phyloP scores from a whole-genome alignment of 2,113 vertebrate species.

The Muscicapa adusta region DNA sequence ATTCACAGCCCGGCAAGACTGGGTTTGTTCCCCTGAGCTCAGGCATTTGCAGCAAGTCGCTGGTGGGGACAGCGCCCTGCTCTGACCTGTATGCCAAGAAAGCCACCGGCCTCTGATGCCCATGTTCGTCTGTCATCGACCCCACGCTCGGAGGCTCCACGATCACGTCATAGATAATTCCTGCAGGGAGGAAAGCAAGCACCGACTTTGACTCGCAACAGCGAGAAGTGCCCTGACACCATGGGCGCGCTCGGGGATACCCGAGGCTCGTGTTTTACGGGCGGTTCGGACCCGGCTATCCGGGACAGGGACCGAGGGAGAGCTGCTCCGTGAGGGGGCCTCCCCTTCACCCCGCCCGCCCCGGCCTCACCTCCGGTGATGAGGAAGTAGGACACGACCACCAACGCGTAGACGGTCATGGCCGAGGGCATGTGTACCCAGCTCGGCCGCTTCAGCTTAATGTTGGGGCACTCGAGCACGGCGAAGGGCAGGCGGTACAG shows the following conservation, averaged over 20 bases:
- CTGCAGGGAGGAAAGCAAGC: slow-evolving; percentile 52
- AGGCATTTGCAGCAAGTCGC: neutral
- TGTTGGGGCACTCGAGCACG: slow-evolving; percentile 92
- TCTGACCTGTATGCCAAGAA: slow-evolving; percentile 94
- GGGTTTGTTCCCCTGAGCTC: fast-evolving
- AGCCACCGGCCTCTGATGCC: slow-evolving; percentile 95
- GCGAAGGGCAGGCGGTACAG: slow-evolving; percentile 86
- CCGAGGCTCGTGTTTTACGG: fast-evolving
- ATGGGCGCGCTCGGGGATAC: neutral
- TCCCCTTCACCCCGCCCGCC: neutral
- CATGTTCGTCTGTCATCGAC: slow-evolving; percentile 97
- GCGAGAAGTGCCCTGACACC: fast-evolving
- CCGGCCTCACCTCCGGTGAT: slow-evolving; percentile 89
- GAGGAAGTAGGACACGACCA: slow-evolving; percentile 98
- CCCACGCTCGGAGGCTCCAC: slow-evolving; percentile 98
- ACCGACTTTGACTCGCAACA: neutral
- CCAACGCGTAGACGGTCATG: slow-evolving; percentile 95
- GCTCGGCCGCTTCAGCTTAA: slow-evolving; percentile 94
- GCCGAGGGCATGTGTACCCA: slow-evolving; percentile 98
- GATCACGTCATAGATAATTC: slow-evolving; percentile 98
- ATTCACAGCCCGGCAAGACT: fast-evolving
- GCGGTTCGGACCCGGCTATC: fast-evolving
- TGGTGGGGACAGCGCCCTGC: neutral
- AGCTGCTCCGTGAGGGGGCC: neutral
- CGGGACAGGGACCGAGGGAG: neutral